A percentile compares a stretch with the other conserved stretches of the same genome.
Conservation (phyloP, 2,888 invertebrate species). For the Blera fallax region DNA sequence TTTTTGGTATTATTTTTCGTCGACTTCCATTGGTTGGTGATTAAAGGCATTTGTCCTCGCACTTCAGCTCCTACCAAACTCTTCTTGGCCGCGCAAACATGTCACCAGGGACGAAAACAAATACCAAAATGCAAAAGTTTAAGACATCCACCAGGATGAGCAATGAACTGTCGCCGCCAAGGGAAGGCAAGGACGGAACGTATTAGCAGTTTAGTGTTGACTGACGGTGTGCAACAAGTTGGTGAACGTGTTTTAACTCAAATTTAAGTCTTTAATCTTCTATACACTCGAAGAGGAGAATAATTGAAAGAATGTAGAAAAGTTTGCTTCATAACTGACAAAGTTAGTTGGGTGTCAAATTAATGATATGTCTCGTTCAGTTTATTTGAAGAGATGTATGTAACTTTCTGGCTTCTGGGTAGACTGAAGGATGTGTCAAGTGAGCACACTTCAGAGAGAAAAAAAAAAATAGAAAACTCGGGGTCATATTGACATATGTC, state of each 20-base stretch:
- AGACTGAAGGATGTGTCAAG: too few species aligned
- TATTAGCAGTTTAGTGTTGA: constrained; percentile 4
- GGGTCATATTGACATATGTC: too few species aligned
- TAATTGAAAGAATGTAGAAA: background rate
- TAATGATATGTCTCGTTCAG: constrained; percentile 1
- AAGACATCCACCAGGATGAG: constrained; percentile 20
- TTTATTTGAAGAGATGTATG: too few species aligned
- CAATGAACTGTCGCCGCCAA: constrained; percentile 19
- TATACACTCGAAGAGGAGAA: background rate
- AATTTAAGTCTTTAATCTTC: constrained; percentile 2
- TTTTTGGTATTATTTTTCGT: constrained; percentile 5
- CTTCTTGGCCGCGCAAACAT: constrained; percentile 10
- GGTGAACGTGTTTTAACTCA: background rate
- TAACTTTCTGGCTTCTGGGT: too few species aligned
- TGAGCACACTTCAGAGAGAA: too few species aligned
- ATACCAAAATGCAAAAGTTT: constrained; percentile 57
- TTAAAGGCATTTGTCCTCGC: constrained; percentile 33
- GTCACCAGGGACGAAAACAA: constrained; percentile 27
- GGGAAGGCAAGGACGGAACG: background rate
- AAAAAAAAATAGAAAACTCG: too few species aligned
- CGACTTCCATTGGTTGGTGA: constrained; percentile 33
- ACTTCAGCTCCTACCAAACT: too few species aligned
- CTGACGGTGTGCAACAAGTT: constrained; percentile 14
- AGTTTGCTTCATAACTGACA: constrained; percentile 26
- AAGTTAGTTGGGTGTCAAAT: constrained; percentile 15